Percentiles rank a stretch among this genome's conserved stretches.
Evolutionary conservation across 2,113 vertebrate genomes (phyloP).

Genomic region (Tinamus guttatus): DNA sequence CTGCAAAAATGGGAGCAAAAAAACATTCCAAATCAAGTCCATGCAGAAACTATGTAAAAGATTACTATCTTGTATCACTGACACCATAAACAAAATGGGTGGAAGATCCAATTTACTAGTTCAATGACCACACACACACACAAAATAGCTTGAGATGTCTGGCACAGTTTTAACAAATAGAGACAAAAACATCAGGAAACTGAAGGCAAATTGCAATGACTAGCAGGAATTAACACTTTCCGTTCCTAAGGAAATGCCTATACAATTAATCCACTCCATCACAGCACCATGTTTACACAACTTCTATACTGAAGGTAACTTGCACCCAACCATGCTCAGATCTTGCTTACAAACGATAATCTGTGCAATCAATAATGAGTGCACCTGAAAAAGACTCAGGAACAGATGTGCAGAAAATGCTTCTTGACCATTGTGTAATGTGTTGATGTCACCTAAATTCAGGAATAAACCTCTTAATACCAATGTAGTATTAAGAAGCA

Average conservation of each 20-base stretch:
- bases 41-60: rapidly evolving
- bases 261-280: not conserved
- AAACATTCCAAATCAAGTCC: not conserved
- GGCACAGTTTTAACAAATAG: not conserved
- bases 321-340: not conserved
- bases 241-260: not conserved
- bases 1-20: not conserved
- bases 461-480: no score
- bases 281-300: not conserved
- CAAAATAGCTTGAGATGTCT: not conserved
- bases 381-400: not conserved
- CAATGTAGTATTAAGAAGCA: no score
- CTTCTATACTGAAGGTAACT: not conserved
- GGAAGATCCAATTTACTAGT: not conserved
- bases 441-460: no score
- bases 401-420: not conserved
- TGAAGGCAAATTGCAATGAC: not conserved
- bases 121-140: not conserved
- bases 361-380: not conserved
- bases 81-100: not conserved
- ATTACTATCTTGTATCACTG: not conserved
- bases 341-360: not conserved
- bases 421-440: not conserved
- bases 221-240: not conserved
- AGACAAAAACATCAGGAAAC: not conserved